These are phyloP conservation scores for Remorina albescens DNA, from an alignment of 2,797 vertebrate species.

Conservation along the genomic window DNA sequence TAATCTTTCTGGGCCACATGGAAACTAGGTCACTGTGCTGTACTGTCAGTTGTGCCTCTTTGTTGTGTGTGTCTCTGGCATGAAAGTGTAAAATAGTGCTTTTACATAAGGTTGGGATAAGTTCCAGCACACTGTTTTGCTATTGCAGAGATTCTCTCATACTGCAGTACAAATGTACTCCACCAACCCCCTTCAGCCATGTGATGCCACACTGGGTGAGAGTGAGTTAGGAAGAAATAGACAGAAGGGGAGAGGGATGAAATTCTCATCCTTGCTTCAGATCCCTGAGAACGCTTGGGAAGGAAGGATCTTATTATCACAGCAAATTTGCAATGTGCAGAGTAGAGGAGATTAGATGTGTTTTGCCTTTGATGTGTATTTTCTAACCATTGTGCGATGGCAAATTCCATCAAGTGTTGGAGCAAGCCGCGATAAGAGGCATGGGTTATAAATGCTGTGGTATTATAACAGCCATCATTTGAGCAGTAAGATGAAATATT, in stretches of 20 bases:
- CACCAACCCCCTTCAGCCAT: slow-evolving; percentile 12
- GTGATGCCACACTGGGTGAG: slow-evolving; percentile 48
- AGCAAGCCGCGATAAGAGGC: slow-evolving; percentile 75
- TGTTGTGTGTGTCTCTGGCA: slow-evolving; percentile 43
- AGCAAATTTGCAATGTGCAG: slow-evolving; percentile 76
- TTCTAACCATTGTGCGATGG: slow-evolving; percentile 79
- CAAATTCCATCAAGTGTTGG: slow-evolving; percentile 84
- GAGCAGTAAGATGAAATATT: slow-evolving; percentile 78
- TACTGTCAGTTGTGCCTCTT: slow-evolving; percentile 65
- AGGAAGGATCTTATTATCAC: slow-evolving; percentile 82
- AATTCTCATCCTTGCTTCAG: slow-evolving; percentile 79
- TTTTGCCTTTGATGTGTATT: slow-evolving; percentile 83
- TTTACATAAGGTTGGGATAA: slow-evolving; percentile 82
- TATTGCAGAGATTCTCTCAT: slow-evolving; percentile 76
- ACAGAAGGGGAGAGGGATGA: slow-evolving; percentile 62
- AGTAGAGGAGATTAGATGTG: slow-evolving; percentile 82
- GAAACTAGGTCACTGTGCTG: slow-evolving; percentile 86
- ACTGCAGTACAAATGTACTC: slow-evolving; percentile 53
- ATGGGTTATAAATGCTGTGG: slow-evolving; percentile 73
- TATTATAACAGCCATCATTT: slow-evolving; percentile 80
- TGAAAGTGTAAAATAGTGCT: slow-evolving; percentile 76
- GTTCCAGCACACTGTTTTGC: slow-evolving; percentile 61
- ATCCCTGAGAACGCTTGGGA: slow-evolving; percentile 79
- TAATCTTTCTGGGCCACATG: slow-evolving; percentile 78
- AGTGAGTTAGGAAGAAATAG: slow-evolving; percentile 38